Base-by-base conservation (phyloP, 2,888 invertebrate genomes). In the Drosophila picticornis region DNA sequence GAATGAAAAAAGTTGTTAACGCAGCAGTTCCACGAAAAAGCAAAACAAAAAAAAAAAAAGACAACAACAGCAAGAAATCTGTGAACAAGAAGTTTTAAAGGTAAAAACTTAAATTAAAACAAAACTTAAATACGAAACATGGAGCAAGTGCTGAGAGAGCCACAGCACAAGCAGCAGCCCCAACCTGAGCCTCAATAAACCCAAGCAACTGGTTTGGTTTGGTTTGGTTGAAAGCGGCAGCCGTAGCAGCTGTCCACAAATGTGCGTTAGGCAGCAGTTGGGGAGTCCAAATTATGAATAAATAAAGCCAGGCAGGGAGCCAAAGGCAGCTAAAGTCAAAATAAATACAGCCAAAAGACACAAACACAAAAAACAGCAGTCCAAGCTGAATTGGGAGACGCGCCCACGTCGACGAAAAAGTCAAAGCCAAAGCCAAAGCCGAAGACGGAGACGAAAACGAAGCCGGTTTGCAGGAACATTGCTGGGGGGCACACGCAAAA, bases 31-130 rank as follows among this genome's bases (percentile, higher is more conserved):
- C 90, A 88, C 80, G 90, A 91, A 86, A 66, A 68, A 61, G 66
- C 32, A n/a, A 31, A 13, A 31, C 7, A 68, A 64, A 69, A 64
- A 60, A 67, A 67, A 69, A 65, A 51, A 69, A 71, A 63, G 57
- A 78, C 70, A 75, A 66, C 74, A 77, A 72, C 74, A 80, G 65
- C 80, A 80, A 75, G 65, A 90, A 89, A 84, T 87, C 82, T 87
- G 75, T 82, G 85, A 90, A 90, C 90, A 90, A 72, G 88, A 90
- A 88, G 83, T 90, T 88, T 90, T 79, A 86, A 90, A 88, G 88
- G 86, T 90, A 87, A 88, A 90, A 88, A 88, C 74, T 77, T 80
- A 88, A 85, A 90, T 88, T 88, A 90, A 88, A 90, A 87, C 75
- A 77, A 89, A 87, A 76, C 72, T 80, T 89, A 84, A 85, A 88